These are phyloP conservation scores for Lycopodina hypogea DNA, from an alignment of 37 sponge, comb jelly and placozoan species.

Conservation along the genomic window DNA sequence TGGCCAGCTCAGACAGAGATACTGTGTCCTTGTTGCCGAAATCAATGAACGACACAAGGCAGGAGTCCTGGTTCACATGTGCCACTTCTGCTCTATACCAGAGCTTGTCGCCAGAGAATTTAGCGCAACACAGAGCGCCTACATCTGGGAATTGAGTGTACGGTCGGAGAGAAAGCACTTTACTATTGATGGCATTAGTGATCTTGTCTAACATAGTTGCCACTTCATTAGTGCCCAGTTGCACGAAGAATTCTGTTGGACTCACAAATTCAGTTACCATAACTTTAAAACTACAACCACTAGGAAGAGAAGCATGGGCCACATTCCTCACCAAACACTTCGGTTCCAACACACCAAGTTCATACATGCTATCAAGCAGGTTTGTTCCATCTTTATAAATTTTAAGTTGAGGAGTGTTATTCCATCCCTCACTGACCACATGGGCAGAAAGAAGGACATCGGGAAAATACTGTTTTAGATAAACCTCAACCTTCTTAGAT, in stretches of 20 bases:
- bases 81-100: constrained; percentile 57
- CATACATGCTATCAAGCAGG: no score
- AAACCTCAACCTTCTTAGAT: no score
- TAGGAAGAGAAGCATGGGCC: not conserved
- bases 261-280: constrained; percentile 22
- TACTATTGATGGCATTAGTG: not conserved
- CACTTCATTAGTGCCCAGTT: not conserved
- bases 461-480: not conserved
- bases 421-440: not conserved
- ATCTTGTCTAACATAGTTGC: constrained; percentile 6
- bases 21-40: constrained; percentile 41
- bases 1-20: not conserved
- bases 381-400: no score
- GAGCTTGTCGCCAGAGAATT: constrained; percentile 45
- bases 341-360: no score
- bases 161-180: not conserved
- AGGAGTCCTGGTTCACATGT: not conserved
- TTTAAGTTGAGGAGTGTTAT: no score
- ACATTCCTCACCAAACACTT: not conserved
- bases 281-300: not conserved
- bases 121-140: constrained; percentile 44
- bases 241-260: constrained; percentile 3
- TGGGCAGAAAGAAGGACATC: not conserved
- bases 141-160: not conserved
- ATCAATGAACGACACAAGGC: constrained; percentile 47